Conservation (phyloP, 2,888 invertebrate genomes). For the Doris montereyensis region DNA sequence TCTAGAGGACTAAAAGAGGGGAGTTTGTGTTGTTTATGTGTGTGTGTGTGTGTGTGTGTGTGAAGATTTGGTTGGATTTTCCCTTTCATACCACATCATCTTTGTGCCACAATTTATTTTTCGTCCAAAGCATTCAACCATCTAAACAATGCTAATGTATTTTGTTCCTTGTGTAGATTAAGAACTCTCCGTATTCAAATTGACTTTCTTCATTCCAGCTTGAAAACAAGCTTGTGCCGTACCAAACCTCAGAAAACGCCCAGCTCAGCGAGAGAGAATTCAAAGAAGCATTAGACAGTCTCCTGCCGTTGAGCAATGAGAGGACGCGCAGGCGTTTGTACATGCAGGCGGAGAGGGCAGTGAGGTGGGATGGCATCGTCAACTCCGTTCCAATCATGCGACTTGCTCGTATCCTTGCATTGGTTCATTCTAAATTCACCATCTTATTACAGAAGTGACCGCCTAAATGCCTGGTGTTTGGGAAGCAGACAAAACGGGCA, state of each 20-base stretch:
- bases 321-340: conserved; percentile 61
- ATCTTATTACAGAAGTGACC: too few species aligned
- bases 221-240: conserved; percentile 63
- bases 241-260: conserved; percentile 56
- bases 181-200: not conserved
- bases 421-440: too few species aligned
- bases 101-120: too few species aligned
- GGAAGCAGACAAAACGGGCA: too few species aligned
- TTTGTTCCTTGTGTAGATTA: not conserved
- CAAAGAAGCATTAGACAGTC: conserved; percentile 64
- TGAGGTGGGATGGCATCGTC: conserved; percentile 54
- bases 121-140: too few species aligned
- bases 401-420: conserved; percentile 66
- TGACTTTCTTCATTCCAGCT: conserved; percentile 50
- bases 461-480: too few species aligned
- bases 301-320: conserved; percentile 65
- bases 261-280: conserved; percentile 66
- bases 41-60: too few species aligned
- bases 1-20: too few species aligned
- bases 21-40: too few species aligned
- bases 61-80: too few species aligned
- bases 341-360: conserved; percentile 61
- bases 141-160: not conserved
- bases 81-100: too few species aligned
- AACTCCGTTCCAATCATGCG: conserved; percentile 61